phyloP scores from a whole-genome alignment of 2,113 vertebrate genomes.

The Promerops cafer region DNA sequence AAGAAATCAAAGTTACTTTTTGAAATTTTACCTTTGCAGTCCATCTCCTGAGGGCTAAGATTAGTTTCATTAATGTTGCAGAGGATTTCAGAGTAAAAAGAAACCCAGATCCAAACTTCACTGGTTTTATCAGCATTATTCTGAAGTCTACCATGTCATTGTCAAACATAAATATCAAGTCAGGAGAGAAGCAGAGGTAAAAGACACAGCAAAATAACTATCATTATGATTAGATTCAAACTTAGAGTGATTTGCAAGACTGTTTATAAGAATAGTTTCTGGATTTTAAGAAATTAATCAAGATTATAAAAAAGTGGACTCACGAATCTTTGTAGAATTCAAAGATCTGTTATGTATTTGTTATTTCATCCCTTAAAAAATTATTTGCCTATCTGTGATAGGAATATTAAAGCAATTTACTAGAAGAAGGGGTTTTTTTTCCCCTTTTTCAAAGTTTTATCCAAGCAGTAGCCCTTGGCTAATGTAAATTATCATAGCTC shows the following conservation, averaged over 20 bases:
- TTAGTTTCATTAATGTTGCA: not conserved
- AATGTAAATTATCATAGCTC: not conserved
- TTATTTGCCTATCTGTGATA: not conserved
- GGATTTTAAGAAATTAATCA: not conserved
- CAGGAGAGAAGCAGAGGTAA: not conserved
- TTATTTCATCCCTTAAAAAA: not conserved
- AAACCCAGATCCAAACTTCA: not conserved
- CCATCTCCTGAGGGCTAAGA: not conserved
- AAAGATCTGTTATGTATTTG: not conserved
- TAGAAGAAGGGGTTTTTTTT: accelerated
- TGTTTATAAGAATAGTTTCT: not conserved
- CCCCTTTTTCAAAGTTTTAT: not conserved
- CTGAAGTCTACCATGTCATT: not conserved
- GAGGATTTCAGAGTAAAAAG: not conserved
- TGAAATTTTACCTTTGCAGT: not conserved
- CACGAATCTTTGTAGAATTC: not conserved
- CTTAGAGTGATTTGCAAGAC: not conserved
- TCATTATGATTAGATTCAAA: not conserved
- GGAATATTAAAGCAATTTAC: not conserved
- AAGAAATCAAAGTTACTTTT: not conserved
- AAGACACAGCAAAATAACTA: not conserved
- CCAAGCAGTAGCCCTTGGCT: not conserved
- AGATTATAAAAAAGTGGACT: not conserved
- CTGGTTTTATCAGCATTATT: not conserved
- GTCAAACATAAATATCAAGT: not conserved